phyloP scores from a whole-genome alignment of 2,888 invertebrate species.

The Drosophila leonis region DNA sequence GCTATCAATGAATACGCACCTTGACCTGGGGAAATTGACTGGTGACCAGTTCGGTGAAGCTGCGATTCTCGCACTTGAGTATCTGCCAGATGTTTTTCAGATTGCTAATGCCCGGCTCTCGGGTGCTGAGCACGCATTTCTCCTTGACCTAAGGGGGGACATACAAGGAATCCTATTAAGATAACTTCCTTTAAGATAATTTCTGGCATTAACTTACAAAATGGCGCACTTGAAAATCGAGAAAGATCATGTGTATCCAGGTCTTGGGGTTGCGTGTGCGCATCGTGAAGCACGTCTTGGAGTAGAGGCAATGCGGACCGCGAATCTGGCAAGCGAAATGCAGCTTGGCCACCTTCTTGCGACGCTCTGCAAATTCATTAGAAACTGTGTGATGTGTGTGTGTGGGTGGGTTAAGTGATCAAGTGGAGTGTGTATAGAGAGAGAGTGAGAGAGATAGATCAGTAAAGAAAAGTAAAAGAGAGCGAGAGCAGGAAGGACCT shows the following conservation, averaged over 20 bases:
- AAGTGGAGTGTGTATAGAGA: conserved; percentile 9
- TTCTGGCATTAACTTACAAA: conserved; percentile 74
- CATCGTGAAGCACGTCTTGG: conserved; percentile 91
- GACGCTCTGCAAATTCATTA: conserved; percentile 88
- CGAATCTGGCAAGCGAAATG: conserved; percentile 95
- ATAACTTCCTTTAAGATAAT: background rate
- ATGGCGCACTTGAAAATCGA: conserved; percentile 91
- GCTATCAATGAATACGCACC: conserved; percentile 85
- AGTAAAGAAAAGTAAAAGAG: conserved; percentile 23
- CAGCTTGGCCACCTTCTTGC: conserved; percentile 94
- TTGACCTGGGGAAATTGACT: conserved; percentile 96
- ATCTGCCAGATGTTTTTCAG: conserved; percentile 97
- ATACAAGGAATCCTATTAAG: background rate
- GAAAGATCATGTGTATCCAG: conserved; percentile 98
- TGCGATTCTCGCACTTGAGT: conserved; percentile 95
- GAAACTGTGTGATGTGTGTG: conserved; percentile 77
- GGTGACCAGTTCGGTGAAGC: conserved; percentile 95
- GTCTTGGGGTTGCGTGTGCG: conserved; percentile 93
- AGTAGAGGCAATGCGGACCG: conserved; percentile 94
- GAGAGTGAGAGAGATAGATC: conserved; percentile 1
- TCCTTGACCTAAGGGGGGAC: conserved; percentile 87
- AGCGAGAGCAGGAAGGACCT: conserved; percentile 64
- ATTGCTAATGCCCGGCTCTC: conserved; percentile 93
- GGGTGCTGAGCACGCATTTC: conserved; percentile 91
- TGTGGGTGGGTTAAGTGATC: conserved; percentile 19